These are phyloP conservation scores for Tapirus terrestris DNA, from an alignment of 2,113 vertebrate species.

Conservation along the genomic window DNA sequence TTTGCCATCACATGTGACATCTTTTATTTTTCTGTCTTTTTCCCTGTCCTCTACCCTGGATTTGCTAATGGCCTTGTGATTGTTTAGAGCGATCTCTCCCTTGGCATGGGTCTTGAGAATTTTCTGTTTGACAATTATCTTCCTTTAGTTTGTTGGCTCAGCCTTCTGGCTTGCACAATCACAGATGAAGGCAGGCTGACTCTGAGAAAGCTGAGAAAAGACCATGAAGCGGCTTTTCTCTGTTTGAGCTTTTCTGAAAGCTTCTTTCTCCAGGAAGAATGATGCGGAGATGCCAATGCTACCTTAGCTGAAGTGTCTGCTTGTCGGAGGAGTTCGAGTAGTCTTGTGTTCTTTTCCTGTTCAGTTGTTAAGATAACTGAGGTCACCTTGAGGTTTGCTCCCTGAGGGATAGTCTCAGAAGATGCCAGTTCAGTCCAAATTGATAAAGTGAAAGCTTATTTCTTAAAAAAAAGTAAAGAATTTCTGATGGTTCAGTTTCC, in stretches of 20 bases:
- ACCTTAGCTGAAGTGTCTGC: not conserved
- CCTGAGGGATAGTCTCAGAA: not conserved
- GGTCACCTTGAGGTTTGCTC: not conserved
- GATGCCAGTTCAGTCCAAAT: not conserved
- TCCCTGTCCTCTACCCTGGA: not conserved
- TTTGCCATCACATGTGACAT: not conserved
- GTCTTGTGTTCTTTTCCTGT: not conserved
- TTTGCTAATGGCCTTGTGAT: constrained; percentile 13
- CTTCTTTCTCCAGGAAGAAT: not conserved
- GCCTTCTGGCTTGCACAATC: not conserved
- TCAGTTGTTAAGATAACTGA: not conserved
- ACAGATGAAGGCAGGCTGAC: not conserved
- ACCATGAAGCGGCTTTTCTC: not conserved
- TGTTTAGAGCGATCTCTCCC: not conserved
- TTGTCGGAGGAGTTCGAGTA: not conserved
- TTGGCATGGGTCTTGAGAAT: not conserved
- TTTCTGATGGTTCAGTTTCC: not conserved
- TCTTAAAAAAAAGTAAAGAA: not conserved
- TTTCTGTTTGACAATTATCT: not conserved
- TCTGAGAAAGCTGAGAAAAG: not conserved
- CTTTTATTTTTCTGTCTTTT: not conserved
- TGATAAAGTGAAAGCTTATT: not conserved
- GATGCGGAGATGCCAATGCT: not conserved
- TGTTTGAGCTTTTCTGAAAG: not conserved
- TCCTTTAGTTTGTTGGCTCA: not conserved